Base-by-base conservation (phyloP, 1,140 invertebrate genomes). In the Whitmania pigra region DNA sequence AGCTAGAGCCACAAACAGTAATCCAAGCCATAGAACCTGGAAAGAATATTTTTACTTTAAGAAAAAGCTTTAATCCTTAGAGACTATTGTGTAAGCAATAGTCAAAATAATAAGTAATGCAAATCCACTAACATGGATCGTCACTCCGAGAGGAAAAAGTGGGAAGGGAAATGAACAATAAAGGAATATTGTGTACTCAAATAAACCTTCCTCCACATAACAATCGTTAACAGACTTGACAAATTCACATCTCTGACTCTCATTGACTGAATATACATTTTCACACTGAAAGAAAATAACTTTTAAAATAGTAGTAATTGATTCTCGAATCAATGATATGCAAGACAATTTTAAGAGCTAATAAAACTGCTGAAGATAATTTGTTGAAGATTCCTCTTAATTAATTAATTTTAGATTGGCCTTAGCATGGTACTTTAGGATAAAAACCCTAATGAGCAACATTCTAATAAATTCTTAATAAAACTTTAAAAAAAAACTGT, bases 1-100 rank as follows among this genome's bases (percentile, higher is more conserved):
- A 15, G 84, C 87, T 11, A 89, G 80, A 25, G 85, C 83, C 60
- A 87, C 75, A 76, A 89, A 89, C 20, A 88, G 78, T 68, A 87
- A 84, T 15, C 87, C 54, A 57, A 88, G 81, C 85, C 86, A 88
- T 18, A 85, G 7, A 53, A 86, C 73, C 82, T 82, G 76, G 74
- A 69, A 73, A 71, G 43, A 49, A 60, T 31, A 0, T 66, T 15
- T 22, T n/a, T 25, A 27, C 43, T 15, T 22, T 9, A 55, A 20
- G 6, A n/a, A 15, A 54, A 69, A 67, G n/a, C 25, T 36, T 9
- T 20, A 54, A 27, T 11, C 54, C 27, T 36, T 63, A 11, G 11
- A 25, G 18, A 57, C 20, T 53, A 15, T 27, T 43, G n/a, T 69
- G 67, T 0, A 49, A 40, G 20, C 1, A 5, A 9, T 53, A 53